Base-by-base conservation (phyloP, 2,113 vertebrate species). In the Cebus imitator region DNA sequence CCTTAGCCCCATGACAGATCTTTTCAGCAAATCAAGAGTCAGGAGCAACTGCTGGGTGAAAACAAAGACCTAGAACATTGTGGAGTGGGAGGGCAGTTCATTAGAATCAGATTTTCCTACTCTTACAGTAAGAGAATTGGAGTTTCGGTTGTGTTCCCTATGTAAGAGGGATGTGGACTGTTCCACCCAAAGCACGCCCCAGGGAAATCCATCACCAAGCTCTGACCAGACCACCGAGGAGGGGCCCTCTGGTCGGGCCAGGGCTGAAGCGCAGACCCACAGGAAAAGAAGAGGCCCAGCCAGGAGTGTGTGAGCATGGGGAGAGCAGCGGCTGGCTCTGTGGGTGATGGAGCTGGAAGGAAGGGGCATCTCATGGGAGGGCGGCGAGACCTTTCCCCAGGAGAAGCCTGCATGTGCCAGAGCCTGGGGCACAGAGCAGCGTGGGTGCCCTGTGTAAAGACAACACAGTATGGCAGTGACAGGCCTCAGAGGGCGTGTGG, bases 31-130 rank as follows among this genome's bases (percentile, higher is more conserved):
- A 43, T 6, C 85, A 76, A 85, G 6, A 25, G 16, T 35, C 2
- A 5, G 48, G 11, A 57, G 12, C 17, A 48, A 48, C 37, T 32
- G 6, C 64, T 48, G 16, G 25, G 45, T 64, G 30, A 27, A 86
- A 61, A 61, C 3, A 25, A 25, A 57, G 2, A 25, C 57, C 32
- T n/a, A 14, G 37, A 57, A 72, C 32, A 25, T 6, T 80, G 18
- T 0, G 16, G 35, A 10, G 21, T 3, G 50, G 13, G 16, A 8
- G 5, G 5, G 57, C 3, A 17, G 66, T 37, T 16, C 2, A 21
- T 25, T 50, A 35, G 8, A 27, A 45, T 78, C 30, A 30, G 50
- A 76, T 43, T 90, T 81, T 43, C 81, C 21, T 64, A 16, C 37
- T 8, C 20, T 70, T 61, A 25, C 6, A 6, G 35, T 21, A 17